Evolutionary conservation across 2,113 vertebrate genomes (phyloP).

Genomic region (Charina bottae): DNA sequence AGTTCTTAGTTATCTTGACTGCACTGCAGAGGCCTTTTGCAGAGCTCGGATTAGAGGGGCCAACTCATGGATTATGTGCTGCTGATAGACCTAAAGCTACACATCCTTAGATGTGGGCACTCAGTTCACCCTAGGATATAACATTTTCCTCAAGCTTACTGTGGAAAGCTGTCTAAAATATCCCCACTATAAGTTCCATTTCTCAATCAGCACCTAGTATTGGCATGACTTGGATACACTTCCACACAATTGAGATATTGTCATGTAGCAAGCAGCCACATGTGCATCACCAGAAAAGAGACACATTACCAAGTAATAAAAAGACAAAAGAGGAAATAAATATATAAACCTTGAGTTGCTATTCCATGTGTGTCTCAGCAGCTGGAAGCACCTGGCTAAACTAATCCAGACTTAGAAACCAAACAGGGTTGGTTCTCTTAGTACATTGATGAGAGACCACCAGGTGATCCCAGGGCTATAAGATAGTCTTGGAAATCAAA

Average conservation of each 20-base stretch:
- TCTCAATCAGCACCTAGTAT: background rate
- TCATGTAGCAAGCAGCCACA: background rate
- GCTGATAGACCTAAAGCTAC: background rate
- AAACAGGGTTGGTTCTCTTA: background rate
- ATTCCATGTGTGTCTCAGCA: no score
- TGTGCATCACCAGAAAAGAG: no score
- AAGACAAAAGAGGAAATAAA: background rate
- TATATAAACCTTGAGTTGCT: background rate
- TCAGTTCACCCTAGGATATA: background rate
- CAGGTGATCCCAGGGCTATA: background rate
- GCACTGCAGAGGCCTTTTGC: background rate
- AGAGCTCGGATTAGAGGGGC: background rate
- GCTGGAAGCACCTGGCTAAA: background rate
- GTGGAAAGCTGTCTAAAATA: background rate
- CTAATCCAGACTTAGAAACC: background rate
- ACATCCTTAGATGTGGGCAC: background rate
- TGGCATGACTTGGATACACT: background rate
- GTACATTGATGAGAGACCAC: background rate
- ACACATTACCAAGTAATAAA: background rate
- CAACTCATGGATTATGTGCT: background rate
- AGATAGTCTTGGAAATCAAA: background rate
- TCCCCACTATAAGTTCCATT: background rate
- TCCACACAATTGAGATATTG: background rate
- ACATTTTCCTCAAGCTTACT: background rate
- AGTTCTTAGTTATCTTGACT: slow-evolving; percentile 10